Percentiles rank a stretch among this genome's conserved stretches.
Evolutionary conservation across 2,113 vertebrate genomes (phyloP).

Genomic region (Geococcyx californianus): DNA sequence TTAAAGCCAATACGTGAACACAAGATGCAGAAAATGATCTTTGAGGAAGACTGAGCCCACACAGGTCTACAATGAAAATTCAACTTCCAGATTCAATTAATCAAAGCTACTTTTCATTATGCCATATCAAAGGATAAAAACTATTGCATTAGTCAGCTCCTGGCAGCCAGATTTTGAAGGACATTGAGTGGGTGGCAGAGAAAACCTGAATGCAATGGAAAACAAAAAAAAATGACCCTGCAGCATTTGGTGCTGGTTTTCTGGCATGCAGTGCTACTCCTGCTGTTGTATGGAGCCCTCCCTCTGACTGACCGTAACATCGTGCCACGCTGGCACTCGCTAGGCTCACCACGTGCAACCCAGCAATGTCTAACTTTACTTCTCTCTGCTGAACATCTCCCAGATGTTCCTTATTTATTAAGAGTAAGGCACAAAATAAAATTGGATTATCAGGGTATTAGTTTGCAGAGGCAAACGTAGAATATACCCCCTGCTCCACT

Average conservation of each 20-base stretch:
- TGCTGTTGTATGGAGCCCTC: background rate
- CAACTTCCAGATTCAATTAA: background rate
- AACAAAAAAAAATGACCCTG: background rate
- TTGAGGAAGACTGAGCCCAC: background rate
- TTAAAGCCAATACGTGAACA: background rate
- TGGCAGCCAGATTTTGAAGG: background rate
- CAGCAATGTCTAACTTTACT: background rate
- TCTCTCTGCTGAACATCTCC: background rate
- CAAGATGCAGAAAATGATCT: background rate
- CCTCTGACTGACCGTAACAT: background rate
- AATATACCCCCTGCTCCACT: background rate
- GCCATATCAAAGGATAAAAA: constrained; percentile 4
- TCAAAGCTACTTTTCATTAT: background rate
- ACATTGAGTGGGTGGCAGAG: constrained; percentile 26
- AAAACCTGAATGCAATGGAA: background rate
- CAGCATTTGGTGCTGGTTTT: background rate
- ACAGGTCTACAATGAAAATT: background rate
- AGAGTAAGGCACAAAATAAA: background rate
- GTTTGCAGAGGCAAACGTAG: background rate
- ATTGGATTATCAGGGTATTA: background rate
- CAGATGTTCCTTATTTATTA: background rate
- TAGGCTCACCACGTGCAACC: background rate
- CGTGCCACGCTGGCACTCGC: background rate
- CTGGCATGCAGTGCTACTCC: fast-evolving
- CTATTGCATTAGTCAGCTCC: constrained; percentile 33